Evolutionary conservation across 2,113 vertebrate species (phyloP).

Genomic region (Triplophysa rosa): DNA sequence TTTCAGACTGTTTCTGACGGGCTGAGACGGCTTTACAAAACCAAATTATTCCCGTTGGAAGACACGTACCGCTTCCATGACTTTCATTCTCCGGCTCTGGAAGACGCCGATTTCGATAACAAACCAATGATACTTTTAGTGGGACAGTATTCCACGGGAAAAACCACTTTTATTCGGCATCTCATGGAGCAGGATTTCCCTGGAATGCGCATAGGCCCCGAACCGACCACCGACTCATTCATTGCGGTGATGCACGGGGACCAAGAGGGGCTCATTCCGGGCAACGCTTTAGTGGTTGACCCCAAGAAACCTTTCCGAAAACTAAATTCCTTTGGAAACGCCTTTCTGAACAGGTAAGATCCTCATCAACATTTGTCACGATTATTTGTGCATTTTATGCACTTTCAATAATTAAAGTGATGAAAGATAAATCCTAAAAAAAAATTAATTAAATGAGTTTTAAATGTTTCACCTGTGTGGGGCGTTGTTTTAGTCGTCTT

Average conservation of each 20-base stretch:
- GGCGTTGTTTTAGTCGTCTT: not conserved
- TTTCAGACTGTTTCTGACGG: conserved; percentile 83
- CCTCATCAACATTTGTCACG: not conserved
- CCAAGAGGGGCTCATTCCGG: conserved; percentile 76
- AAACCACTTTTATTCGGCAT: conserved; percentile 85
- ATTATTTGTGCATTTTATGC: too few relatives aligned
- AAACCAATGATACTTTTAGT: conserved; percentile 85
- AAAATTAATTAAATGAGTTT: not conserved
- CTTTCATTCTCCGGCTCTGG: conserved; percentile 85
- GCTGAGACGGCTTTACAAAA: conserved; percentile 78
- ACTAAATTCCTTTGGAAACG: conserved; percentile 81
- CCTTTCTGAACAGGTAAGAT: conserved; percentile 79
- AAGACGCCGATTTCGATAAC: conserved; percentile 83
- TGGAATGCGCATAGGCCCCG: conserved; percentile 80
- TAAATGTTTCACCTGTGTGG: not conserved
- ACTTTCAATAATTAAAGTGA: not conserved
- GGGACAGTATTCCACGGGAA: conserved; percentile 87
- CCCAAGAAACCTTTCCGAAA: conserved; percentile 70
- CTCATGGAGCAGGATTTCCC: conserved; percentile 83
- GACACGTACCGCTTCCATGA: conserved; percentile 86
- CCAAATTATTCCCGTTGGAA: conserved; percentile 83
- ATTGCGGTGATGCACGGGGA: conserved; percentile 81
- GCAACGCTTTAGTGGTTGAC: conserved; percentile 67
- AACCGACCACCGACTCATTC: conserved; percentile 70
- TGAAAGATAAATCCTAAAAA: too few relatives aligned